A percentile compares a stretch with the other conserved stretches of the same genome.
Conservation (phyloP, 1,140 invertebrate genomes). For the Sinonovacula constricta region DNA sequence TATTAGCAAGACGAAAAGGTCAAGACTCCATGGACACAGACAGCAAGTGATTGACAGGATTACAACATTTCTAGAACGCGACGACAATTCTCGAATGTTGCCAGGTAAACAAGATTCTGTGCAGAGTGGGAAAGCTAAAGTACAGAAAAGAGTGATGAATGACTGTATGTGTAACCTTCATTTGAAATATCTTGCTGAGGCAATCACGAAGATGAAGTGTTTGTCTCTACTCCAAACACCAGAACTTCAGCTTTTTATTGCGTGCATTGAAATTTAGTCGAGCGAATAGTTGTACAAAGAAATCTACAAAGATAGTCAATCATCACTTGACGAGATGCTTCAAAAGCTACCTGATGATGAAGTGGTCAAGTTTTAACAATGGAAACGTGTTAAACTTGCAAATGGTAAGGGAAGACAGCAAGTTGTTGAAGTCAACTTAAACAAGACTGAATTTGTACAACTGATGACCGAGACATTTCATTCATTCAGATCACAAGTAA, state of each 20-base stretch:
- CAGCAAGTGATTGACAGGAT: no score
- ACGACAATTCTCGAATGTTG: conserved; percentile 13
- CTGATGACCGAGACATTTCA: conserved; percentile 2
- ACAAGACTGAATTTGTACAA: conserved; percentile 11
- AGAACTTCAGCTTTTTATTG: conserved; percentile 8
- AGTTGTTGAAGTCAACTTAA: conserved; percentile 1
- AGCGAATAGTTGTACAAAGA: conserved; percentile 15
- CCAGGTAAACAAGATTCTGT: conserved; percentile 2
- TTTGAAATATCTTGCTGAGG: conserved; percentile 9
- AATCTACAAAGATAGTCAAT: conserved; percentile 3
- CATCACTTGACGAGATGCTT: background rate
- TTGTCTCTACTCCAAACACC: conserved; percentile 33
- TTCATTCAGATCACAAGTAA: conserved; percentile 24
- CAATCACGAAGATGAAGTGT: conserved; percentile 26
- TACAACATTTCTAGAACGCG: background rate
- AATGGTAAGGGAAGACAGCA: conserved; percentile 1
- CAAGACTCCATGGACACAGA: no score
- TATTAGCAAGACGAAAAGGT: no score
- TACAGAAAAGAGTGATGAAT: conserved; percentile 12
- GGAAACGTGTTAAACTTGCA: conserved; percentile 15
- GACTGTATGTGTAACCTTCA: conserved; percentile 20
- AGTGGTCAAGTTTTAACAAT: conserved; percentile 35
- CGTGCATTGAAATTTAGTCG: conserved; percentile 16
- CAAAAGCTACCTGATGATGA: background rate
- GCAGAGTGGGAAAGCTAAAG: background rate